These are phyloP conservation scores for Pemphredon lugubris DNA, from an alignment of 2,888 invertebrate species.

Conservation along the genomic window DNA sequence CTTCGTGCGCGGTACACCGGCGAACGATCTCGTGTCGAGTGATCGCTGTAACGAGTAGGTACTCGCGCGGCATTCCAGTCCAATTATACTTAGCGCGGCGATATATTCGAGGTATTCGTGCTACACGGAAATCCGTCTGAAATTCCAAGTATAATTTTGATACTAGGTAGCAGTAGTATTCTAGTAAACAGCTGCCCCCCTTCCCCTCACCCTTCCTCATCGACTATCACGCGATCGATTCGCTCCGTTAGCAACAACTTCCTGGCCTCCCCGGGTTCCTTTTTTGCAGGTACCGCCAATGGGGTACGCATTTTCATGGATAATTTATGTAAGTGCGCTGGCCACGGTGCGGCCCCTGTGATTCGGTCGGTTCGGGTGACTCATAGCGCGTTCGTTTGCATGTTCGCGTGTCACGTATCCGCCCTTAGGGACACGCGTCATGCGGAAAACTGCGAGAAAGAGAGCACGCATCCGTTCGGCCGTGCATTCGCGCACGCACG, in stretches of 20 bases:
- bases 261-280: not conserved
- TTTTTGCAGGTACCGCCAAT: not conserved
- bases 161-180: slow-evolving; percentile 3
- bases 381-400: slow-evolving; percentile 65
- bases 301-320: slow-evolving; percentile 36
- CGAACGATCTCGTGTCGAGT: slow-evolving; percentile 3
- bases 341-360: slow-evolving; percentile 29
- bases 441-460: slow-evolving; percentile 47
- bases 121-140: slow-evolving; percentile 51
- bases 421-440: slow-evolving; percentile 61
- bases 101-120: slow-evolving; percentile 51
- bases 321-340: slow-evolving; percentile 51
- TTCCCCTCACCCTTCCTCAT: not conserved
- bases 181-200: no score
- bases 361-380: slow-evolving; percentile 56
- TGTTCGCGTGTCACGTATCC: slow-evolving; percentile 62
- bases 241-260: not conserved
- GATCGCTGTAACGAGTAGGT: slow-evolving; percentile 18
- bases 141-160: slow-evolving; percentile 49
- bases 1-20: no score
- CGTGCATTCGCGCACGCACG: slow-evolving; percentile 14
- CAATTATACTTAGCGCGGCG: slow-evolving; percentile 50
- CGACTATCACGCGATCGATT: slow-evolving; percentile 40
- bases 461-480: slow-evolving; percentile 2
- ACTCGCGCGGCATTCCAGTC: slow-evolving; percentile 25